These are phyloP conservation scores for Nemapogon koenigi DNA, from an alignment of 2,888 invertebrate species.

Conservation along the genomic window DNA sequence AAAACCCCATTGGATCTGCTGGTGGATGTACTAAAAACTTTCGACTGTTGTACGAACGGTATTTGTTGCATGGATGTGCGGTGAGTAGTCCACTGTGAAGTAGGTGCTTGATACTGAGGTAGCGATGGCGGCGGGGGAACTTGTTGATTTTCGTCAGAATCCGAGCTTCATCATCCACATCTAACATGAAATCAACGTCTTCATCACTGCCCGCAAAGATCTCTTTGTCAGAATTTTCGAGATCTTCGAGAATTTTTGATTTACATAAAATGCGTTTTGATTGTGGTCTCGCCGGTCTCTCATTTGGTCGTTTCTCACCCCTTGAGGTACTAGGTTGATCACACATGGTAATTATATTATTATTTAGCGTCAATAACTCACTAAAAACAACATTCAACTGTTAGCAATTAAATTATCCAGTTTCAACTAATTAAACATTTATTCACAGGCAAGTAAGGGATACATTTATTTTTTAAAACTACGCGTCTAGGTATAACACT, in stretches of 20 bases:
- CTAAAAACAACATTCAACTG: too few species aligned
- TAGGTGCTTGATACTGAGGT: too few species aligned
- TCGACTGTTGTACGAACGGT: background rate
- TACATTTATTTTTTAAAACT: too few species aligned
- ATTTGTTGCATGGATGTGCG: conserved; percentile 1
- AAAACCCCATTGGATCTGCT: conserved; percentile 4
- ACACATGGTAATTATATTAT: background rate
- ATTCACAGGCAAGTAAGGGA: too few species aligned
- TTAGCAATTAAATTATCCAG: too few species aligned
- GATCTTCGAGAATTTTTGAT: too few species aligned
- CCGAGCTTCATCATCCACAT: background rate
- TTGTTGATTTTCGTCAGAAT: background rate
- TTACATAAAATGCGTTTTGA: background rate
- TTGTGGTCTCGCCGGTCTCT: background rate
- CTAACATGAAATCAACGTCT: background rate
- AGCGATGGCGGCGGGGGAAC: too few species aligned
- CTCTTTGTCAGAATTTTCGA: background rate
- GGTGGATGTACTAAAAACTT: background rate
- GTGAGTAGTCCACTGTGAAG: background rate
- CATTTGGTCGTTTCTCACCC: background rate
- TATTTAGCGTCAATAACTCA: background rate
- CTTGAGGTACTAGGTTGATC: background rate
- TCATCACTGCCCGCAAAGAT: background rate
- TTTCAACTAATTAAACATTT: too few species aligned
- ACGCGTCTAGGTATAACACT: too few species aligned